Percentiles rank a stretch among this genome's conserved stretches.
Conservation (phyloP, 1,140 invertebrate genomes). For the Halotydeus destructor region DNA sequence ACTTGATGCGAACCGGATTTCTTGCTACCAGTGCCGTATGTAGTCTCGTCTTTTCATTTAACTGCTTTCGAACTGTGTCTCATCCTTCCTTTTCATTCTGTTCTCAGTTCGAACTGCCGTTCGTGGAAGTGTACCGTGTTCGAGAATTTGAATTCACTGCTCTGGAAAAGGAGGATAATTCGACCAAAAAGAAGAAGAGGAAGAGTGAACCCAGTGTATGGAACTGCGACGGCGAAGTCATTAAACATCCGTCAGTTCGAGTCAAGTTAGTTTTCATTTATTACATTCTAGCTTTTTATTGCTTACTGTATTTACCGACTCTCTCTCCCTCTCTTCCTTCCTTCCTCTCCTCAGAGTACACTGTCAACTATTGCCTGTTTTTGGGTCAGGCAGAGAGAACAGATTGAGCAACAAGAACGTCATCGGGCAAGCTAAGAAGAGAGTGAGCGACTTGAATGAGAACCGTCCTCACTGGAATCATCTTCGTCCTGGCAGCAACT, state of each 20-base stretch:
- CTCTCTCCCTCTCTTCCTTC: not conserved
- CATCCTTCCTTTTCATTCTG: slow-evolving; percentile 14
- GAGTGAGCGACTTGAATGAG: too few relatives aligned
- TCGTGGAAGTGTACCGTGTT: slow-evolving; percentile 51
- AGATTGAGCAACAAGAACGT: too few relatives aligned
- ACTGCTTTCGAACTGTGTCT: not conserved
- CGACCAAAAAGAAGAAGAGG: slow-evolving; percentile 6
- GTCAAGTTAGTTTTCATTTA: slow-evolving; percentile 34
- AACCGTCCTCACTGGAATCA: too few relatives aligned
- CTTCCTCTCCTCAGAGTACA: not conserved
- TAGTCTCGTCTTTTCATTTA: slow-evolving; percentile 16
- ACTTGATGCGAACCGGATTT: slow-evolving; percentile 30
- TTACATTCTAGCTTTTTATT: slow-evolving; percentile 6
- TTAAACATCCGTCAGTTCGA: slow-evolving; percentile 40
- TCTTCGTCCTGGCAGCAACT: too few relatives aligned
- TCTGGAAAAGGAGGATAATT: slow-evolving; percentile 8
- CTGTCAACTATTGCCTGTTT: not conserved
- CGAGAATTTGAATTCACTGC: slow-evolving; percentile 21
- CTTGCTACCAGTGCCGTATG: slow-evolving; percentile 35
- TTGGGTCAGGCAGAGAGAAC: slow-evolving; percentile 1
- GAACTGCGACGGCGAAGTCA: slow-evolving; percentile 68
- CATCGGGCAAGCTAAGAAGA: too few relatives aligned
- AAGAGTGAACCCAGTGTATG: slow-evolving; percentile 30
- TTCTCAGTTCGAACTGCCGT: slow-evolving; percentile 44
- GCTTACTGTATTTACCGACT: slow-evolving; percentile 4